Conservation (phyloP, 2,113 vertebrate species). For the Hemiscyllium ocellatum region DNA sequence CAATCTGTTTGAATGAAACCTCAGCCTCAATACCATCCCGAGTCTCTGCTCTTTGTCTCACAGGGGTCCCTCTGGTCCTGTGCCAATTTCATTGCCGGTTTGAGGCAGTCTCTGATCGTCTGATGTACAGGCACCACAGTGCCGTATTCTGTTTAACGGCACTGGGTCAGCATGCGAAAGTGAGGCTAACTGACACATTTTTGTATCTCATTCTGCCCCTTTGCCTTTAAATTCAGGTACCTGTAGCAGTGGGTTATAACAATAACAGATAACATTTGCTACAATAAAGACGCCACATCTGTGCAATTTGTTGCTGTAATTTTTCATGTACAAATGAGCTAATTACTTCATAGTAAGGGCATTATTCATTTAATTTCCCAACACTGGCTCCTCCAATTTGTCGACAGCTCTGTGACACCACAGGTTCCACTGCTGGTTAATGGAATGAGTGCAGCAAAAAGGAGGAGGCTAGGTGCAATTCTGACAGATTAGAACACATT, state of each 20-base stretch:
- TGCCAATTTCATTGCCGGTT: not conserved
- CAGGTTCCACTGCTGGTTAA: not conserved
- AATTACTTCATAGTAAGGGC: not conserved
- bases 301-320: not conserved
- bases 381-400: not conserved
- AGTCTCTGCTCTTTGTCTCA: constrained; percentile 2
- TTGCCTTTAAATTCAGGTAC: not conserved
- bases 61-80: not conserved
- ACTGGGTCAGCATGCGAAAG: not conserved
- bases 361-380: not conserved
- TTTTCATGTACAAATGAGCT: not conserved
- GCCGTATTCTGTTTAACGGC: not conserved
- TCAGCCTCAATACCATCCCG: not conserved
- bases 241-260: not conserved
- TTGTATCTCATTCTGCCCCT: not conserved
- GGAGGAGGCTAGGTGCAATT: not conserved
- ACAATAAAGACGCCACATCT: not conserved
- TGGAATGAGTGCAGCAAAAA: not conserved
- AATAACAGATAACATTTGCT: not conserved
- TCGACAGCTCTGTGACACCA: not conserved
- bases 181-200: not conserved
- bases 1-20: constrained; percentile 15
- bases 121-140: not conserved
- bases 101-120: not conserved
- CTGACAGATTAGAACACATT: not conserved